Base-by-base conservation (phyloP, 2,113 vertebrate species). In the Prunella himalayana region DNA sequence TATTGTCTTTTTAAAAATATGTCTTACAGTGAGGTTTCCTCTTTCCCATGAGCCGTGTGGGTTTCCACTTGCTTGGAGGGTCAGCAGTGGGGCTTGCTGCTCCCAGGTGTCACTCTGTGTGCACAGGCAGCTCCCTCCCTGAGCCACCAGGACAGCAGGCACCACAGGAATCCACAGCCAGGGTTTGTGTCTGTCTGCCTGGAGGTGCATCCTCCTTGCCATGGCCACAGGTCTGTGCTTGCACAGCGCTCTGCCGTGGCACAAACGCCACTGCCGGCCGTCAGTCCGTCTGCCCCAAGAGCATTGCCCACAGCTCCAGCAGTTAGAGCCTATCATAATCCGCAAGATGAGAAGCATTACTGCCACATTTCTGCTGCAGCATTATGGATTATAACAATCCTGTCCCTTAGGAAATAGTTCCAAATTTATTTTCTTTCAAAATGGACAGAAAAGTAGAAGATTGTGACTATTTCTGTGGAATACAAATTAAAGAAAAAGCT, bases 111-210 rank as follows among this genome's bases (percentile, higher is more conserved):
- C 2, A 0, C 13, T 78, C 39, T 0, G 0, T 14, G 44, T 70
- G 7, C 1, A 2, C 0, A 0, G 30, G 21, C 65, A 53, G 39
- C 12, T 11, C 0, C 0, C 17, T 9, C 0, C 1, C 31, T 33
- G 44, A 42, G 27, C 20, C 9, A 1, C 2, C 1, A 9, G 25
- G 25, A 13, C 15, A 15, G 50, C 27, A 80, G 57, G 33, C 0
- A 0, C 7, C 33, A 12, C 0, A 0, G 59, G 54, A 82, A 49
- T 45, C 76, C 25, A 3, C 6, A 16, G 41, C 15, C 12, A 10
- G 0, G 1, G 11, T 71, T 66, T 71, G 15, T 6, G 5, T 4
- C 16, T 1, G 4, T n/a, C 16, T 1, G 4, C n/a, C 15, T 1
- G 0, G 30, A 71, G 61, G 24, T 3, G 0, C 16, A 14, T 71